Evolutionary conservation across 2,113 vertebrate species (phyloP).

Genomic region (Petromus typicus): DNA sequence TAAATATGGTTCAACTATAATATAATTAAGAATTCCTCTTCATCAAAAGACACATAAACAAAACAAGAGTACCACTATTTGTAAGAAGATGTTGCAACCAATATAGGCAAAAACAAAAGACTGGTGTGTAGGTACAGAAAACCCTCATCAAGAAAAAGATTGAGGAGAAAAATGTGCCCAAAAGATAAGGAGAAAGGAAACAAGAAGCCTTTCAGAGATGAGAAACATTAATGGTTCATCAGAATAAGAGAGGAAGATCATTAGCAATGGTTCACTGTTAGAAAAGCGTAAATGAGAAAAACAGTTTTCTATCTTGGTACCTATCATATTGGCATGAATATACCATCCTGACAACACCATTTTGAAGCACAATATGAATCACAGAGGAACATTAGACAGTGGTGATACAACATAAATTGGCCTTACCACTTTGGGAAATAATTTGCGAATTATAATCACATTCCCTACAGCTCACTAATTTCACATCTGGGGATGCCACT

Average conservation of each 20-base stretch:
- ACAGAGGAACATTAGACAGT: background rate
- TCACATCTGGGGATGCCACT: background rate
- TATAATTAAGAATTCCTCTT: constrained; percentile 21
- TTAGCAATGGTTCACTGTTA: constrained; percentile 37
- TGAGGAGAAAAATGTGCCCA: background rate
- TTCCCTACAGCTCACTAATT: background rate
- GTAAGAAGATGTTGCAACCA: constrained; percentile 7
- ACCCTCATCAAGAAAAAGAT: background rate
- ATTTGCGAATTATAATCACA: background rate
- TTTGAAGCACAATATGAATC: background rate
- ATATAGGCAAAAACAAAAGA: background rate
- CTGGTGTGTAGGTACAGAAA: background rate
- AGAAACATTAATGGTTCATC: constrained; percentile 7
- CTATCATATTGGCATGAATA: background rate
- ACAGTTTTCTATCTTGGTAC: constrained; percentile 9
- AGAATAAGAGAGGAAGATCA: constrained; percentile 37
- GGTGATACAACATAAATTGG: background rate
- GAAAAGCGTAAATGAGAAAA: constrained; percentile 43
- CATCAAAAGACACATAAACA: background rate
- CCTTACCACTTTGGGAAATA: constrained; percentile 1
- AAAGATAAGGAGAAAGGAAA: background rate
- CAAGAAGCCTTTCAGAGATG: background rate
- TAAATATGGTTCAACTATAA: background rate
- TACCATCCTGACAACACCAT: background rate
- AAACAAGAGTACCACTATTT: background rate